Base-by-base conservation (phyloP, 2,888 invertebrate species). In the Blera fallax region DNA sequence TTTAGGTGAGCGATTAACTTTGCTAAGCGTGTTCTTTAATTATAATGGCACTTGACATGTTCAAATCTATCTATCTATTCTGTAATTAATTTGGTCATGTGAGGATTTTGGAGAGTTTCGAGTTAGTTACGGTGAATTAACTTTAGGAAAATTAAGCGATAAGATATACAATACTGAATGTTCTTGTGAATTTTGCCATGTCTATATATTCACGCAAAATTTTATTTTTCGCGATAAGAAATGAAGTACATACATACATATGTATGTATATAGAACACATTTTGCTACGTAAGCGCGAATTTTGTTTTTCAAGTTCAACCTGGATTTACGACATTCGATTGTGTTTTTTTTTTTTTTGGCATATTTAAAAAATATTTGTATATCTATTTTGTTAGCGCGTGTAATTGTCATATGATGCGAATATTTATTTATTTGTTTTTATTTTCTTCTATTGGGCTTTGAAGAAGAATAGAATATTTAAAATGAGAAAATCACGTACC, bases 71-170 rank as follows among this genome's bases (percentile, higher is more conserved):
- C 29, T 18, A 40, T 70, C 32, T n/a, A 34, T 14, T 72, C 11
- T 1, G 48, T 60, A 40, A 67, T 52, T 52, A 77, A 50, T 70
- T 69, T 70, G n/a, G 40, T 77, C 81, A 82, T 81, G 69, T 77
- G 77, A 82, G 56, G 16, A 48, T 54, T 72, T 64, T 18, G 27
- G 27, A 43, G 14, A 40, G 14, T 40, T 40, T 40, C 40, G 14
- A 40, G 34, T 56, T 45, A 40, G 14, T 73, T 58, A 52, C 50
- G 40, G 40, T 43, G 18, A 34, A 34, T 60, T 52, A 24, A 29
- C 32, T 67, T 54, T 32, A 40, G 29, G 14, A 37, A 76, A 60
- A 32, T 24, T n/a, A 64, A 60, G 34, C 29, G 77, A 82, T 82
- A 70, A 81, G 76, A 81, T 81, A 76, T 52, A 16, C 8, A n/a